These are phyloP conservation scores for Diplodus sargus DNA, from an alignment of 2,797 vertebrate species.

Conservation along the genomic window DNA sequence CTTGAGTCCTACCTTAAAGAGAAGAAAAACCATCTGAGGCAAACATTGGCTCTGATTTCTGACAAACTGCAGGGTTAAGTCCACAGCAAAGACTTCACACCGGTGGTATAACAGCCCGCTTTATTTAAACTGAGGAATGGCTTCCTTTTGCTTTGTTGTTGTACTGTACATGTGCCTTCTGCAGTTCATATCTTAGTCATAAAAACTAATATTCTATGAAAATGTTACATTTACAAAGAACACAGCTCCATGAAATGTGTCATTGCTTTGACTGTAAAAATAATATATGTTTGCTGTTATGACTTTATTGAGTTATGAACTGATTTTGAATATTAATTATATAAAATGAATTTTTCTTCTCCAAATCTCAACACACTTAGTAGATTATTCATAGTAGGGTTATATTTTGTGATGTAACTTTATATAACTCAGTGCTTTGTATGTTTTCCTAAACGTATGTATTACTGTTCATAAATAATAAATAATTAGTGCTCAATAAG, in stretches of 20 bases:
- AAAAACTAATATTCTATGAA: background rate
- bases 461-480: background rate
- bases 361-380: background rate
- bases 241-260: background rate
- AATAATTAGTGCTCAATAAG: background rate
- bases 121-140: background rate
- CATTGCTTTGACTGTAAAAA: slow-evolving; percentile 11
- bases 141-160: slow-evolving; percentile 10
- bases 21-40: slow-evolving; percentile 80
- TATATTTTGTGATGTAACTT: background rate
- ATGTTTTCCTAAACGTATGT: background rate
- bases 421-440: background rate
- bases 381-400: background rate
- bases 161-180: background rate
- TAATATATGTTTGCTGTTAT: slow-evolving; percentile 1
- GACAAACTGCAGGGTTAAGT: slow-evolving; percentile 77
- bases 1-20: slow-evolving; percentile 79
- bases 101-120: background rate
- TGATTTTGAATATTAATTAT: background rate
- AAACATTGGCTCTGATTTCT: slow-evolving; percentile 77
- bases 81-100: background rate
- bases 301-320: background rate
- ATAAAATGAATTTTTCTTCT: background rate
- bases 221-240: background rate
- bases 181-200: slow-evolving; percentile 12